phyloP scores from a whole-genome alignment of 2,797 vertebrate species.

The Enteromius thamalakanensis region DNA sequence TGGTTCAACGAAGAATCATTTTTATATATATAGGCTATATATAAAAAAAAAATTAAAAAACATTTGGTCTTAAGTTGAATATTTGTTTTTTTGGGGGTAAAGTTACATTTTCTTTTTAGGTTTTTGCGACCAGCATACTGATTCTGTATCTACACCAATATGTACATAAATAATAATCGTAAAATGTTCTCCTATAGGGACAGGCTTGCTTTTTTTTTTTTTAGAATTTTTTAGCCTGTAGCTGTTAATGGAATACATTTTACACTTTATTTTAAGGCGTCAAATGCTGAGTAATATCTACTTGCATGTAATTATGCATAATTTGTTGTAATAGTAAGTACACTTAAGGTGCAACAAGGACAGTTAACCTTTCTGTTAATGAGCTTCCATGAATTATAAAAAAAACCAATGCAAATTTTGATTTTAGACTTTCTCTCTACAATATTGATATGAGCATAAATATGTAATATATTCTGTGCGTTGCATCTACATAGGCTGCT shows the following conservation, averaged over 20 bases:
- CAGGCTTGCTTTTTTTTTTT: background rate
- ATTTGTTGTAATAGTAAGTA: background rate
- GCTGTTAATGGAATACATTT: background rate
- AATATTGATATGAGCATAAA: background rate
- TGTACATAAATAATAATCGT: background rate
- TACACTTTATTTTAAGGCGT: background rate
- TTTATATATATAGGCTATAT: no score
- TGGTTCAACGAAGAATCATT: background rate
- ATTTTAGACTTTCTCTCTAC: background rate
- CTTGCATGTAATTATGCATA: background rate
- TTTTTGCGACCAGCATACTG: background rate
- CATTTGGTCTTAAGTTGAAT: background rate
- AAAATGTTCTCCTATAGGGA: background rate
- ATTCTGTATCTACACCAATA: background rate
- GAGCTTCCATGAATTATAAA: background rate
- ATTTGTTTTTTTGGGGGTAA: background rate
- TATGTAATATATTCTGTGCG: background rate
- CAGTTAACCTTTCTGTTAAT: background rate
- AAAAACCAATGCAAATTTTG: background rate
- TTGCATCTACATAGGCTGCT: background rate
- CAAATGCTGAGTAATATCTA: background rate
- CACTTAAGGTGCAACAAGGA: background rate
- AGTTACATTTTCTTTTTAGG: background rate
- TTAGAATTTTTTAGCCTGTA: background rate
- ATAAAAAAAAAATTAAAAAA: background rate